A percentile compares a stretch with the other conserved stretches of the same genome.
Conservation (phyloP, 2,888 invertebrate genomes). For the Drosophila mulleri region DNA sequence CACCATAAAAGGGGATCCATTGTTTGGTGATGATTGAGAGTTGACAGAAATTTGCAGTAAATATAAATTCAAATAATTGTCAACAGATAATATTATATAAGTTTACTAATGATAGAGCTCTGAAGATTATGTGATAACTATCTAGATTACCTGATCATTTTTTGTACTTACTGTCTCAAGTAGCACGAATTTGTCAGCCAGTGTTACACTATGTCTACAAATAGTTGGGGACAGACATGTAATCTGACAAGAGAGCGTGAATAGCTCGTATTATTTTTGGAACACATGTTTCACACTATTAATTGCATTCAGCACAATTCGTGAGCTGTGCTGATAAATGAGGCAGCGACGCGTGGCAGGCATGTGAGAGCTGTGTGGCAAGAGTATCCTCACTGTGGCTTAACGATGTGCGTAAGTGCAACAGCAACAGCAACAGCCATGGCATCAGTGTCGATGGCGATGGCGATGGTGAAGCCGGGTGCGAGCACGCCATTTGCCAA, state of each 20-base stretch:
- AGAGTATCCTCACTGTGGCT: constrained; percentile 28
- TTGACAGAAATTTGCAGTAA: not conserved
- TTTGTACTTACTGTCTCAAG: too few relatives aligned
- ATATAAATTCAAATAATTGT: too few relatives aligned
- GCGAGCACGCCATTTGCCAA: constrained; percentile 46
- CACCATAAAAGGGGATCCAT: not conserved
- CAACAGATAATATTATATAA: too few relatives aligned
- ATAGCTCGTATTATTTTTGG: not conserved
- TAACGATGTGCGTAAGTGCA: constrained; percentile 61
- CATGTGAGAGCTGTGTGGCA: constrained; percentile 11
- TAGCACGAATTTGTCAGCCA: too few relatives aligned
- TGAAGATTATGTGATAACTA: too few relatives aligned
- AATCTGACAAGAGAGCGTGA: not conserved
- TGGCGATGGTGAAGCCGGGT: constrained; percentile 10
- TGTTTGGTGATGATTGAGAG: not conserved
- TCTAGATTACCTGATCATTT: too few relatives aligned
- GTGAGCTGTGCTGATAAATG: constrained; percentile 19
- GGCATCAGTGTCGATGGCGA: not conserved
- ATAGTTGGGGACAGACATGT: not conserved
- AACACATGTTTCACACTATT: constrained; percentile 9
- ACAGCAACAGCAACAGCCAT: constrained; percentile 26
- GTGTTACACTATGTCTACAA: too few relatives aligned
- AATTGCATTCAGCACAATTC: constrained; percentile 9
- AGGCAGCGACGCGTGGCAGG: not conserved
- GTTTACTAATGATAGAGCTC: too few relatives aligned